Conservation (phyloP, 2,113 vertebrate species). For the Paratilapia polleni region DNA sequence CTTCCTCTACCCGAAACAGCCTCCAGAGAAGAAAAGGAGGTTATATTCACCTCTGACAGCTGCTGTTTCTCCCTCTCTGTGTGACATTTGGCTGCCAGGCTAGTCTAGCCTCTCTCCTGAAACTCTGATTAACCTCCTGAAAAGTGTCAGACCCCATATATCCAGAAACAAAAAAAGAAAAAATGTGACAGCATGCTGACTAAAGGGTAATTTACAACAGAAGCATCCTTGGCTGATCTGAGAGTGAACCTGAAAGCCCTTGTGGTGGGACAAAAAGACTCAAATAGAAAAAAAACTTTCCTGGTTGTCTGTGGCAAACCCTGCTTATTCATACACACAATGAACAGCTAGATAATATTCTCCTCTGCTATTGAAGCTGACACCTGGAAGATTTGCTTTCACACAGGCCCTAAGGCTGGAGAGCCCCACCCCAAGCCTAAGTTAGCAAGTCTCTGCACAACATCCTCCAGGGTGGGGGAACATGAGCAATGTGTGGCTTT, state of each 20-base stretch:
- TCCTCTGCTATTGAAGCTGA: slow-evolving; percentile 65
- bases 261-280: slow-evolving; percentile 35
- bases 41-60: slow-evolving; percentile 12
- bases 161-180: background rate
- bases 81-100: background rate
- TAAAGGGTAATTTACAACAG: background rate
- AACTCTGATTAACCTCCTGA: background rate
- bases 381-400: slow-evolving; percentile 81
- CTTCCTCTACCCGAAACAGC: slow-evolving; percentile 71
- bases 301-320: slow-evolving; percentile 69
- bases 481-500: slow-evolving; percentile 72
- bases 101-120: background rate
- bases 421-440: slow-evolving; percentile 72
- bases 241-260: slow-evolving; percentile 48
- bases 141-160: background rate
- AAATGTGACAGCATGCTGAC: background rate
- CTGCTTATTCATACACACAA: slow-evolving; percentile 68
- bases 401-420: slow-evolving; percentile 68
- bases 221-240: background rate
- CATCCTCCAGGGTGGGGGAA: slow-evolving; percentile 70
- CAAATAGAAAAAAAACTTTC: slow-evolving; percentile 35
- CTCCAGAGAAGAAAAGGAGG: slow-evolving; percentile 33
- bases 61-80: background rate
- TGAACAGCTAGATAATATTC: slow-evolving; percentile 69
- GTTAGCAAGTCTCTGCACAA: slow-evolving; percentile 73